These are phyloP conservation scores for Oncorhynchus kisutch DNA, from an alignment of 2,113 vertebrate species.

Conservation along the genomic window DNA sequence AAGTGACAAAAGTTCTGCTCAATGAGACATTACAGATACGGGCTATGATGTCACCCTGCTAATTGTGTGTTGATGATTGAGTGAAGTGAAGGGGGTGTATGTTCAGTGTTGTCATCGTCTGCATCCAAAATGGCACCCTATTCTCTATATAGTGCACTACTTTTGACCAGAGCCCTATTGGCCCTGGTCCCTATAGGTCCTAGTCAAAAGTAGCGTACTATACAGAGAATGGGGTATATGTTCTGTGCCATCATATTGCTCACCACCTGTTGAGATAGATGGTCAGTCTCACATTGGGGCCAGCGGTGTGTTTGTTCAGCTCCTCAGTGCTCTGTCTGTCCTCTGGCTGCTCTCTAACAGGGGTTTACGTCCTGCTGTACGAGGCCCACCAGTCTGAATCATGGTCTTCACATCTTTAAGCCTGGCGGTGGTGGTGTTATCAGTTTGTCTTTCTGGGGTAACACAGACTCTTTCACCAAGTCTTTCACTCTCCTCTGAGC, in stretches of 20 bases:
- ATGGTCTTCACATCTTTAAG: conserved; percentile 63
- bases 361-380: conserved; percentile 45
- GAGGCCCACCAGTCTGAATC: conserved; percentile 27
- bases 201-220: too few species aligned
- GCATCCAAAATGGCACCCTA: too few species aligned
- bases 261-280: conserved; percentile 44
- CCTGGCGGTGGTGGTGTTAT: conserved; percentile 37
- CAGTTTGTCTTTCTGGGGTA: conserved; percentile 34
- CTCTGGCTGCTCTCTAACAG: conserved; percentile 52
- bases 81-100: neutral
- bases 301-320: conserved; percentile 34
- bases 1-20: neutral
- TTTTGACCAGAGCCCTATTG: too few species aligned
- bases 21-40: neutral
- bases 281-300: conserved; percentile 31
- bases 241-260: neutral
- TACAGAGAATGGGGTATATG: too few species aligned
- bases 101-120: neutral
- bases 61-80: neutral
- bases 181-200: too few species aligned
- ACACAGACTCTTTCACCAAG: neutral
- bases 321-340: conserved; percentile 41
- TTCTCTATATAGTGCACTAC: too few species aligned
- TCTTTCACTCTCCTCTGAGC: conserved; percentile 23
- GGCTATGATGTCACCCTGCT: neutral